Evolutionary conservation across 2,113 vertebrate species (phyloP), one percentile per base, ranked within the genome.

Genomic region (Archilochus colubris): DNA sequence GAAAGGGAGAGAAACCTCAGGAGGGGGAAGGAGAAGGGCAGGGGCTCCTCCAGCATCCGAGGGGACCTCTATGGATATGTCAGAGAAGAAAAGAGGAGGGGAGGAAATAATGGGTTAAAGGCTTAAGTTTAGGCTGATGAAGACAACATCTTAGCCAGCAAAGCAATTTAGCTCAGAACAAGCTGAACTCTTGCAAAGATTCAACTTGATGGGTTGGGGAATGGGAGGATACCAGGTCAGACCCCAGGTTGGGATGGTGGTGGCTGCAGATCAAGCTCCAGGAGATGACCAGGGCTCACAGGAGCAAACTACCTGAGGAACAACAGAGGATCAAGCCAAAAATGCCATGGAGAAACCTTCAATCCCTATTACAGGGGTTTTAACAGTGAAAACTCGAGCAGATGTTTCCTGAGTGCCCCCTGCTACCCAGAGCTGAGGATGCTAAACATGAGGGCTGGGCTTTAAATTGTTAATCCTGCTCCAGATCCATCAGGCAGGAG

Each of bases 401-500:
- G 68, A 23, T 30, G 87, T 55, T 96, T 82, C 66, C 20, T 13
- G 88, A 68, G 84, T 10, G 21, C 51, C 28, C 43, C 69, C 44
- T 68, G 57, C 75, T 88, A 40, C 88, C 28, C 80, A 81, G 95
- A 93, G 62, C 30, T 12, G 24, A 77, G 78, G 54, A 86, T 89
- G 88, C 67, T 87, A 85, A 94, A 63, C 6, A 40, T 40, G 27
- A 28, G 46, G 81, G 64, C 63, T 83, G 87, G n/a, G 67, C 84
- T 93, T 88, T 91, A 91, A 91, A 96, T 94, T 82, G 95, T 96
- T 96, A 89, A 96, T 97, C 94, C 94, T 14, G 0, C 54, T 91
- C 80, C 55, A 53, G 78, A 93, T 16, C 89, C 91, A 93, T 76
- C 95, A 81, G 77, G 0, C 2, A 87, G 69, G 81, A 94, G 58